Evolutionary conservation across 2,113 vertebrate genomes (phyloP).

Genomic region (Eupsittula cactorum): DNA sequence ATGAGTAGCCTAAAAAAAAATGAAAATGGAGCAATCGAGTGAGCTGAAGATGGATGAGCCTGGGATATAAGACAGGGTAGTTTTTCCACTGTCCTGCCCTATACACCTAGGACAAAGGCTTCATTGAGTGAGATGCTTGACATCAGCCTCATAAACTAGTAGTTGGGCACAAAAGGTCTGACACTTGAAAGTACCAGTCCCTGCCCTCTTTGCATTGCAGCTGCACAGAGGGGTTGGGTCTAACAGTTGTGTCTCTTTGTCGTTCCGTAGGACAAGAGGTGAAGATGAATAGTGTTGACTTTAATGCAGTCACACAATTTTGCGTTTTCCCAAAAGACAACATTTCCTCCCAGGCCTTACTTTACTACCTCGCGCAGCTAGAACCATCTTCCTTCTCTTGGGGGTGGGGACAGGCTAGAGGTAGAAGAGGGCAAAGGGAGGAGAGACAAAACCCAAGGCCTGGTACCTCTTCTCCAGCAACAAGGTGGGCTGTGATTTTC

Average conservation of each 20-base stretch:
- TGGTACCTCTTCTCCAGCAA: slow-evolving; percentile 8
- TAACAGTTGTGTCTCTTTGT: slow-evolving; percentile 81
- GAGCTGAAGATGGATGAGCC: slow-evolving; percentile 95
- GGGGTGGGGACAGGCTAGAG: neutral
- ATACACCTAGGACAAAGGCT: slow-evolving; percentile 93
- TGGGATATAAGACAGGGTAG: slow-evolving; percentile 92
- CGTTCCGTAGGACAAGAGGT: slow-evolving; percentile 76
- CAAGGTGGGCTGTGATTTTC: slow-evolving; percentile 14
- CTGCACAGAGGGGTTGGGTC: slow-evolving; percentile 81
- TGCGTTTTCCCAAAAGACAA: slow-evolving; percentile 76
- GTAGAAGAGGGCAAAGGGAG: neutral
- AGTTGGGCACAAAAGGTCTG: slow-evolving; percentile 92
- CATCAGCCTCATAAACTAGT: slow-evolving; percentile 99
- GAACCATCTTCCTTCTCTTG: slow-evolving; percentile 40
- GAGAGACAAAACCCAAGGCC: neutral
- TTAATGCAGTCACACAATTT: slow-evolving; percentile 80
- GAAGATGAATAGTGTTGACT: slow-evolving; percentile 86
- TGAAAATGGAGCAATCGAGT: slow-evolving; percentile 75
- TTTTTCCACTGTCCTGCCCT: slow-evolving; percentile 97
- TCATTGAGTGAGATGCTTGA: slow-evolving; percentile 98
- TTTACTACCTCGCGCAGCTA: slow-evolving; percentile 35
- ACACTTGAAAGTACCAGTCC: slow-evolving; percentile 94
- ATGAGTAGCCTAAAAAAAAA: slow-evolving; percentile 61
- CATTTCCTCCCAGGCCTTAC: slow-evolving; percentile 76
- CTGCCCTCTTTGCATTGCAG: slow-evolving; percentile 85